Evolutionary conservation across 2,888 invertebrate species (phyloP).

Genomic region (Orthonevra nobilis): DNA sequence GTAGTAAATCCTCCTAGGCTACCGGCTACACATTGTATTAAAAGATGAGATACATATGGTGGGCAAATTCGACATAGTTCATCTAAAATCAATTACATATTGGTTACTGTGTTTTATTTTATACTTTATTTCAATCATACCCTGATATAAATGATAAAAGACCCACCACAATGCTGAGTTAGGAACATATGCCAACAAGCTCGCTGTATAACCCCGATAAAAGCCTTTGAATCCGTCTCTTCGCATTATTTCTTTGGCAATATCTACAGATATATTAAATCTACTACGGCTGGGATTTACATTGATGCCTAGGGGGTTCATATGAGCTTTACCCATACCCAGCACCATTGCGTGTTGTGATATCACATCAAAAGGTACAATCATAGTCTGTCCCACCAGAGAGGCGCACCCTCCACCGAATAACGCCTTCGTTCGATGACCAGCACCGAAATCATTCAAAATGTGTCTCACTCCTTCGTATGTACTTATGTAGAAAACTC

Average conservation of each 20-base stretch:
- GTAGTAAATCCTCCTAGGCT: slow-evolving; percentile 96
- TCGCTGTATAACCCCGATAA: slow-evolving; percentile 96
- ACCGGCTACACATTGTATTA: slow-evolving; percentile 94
- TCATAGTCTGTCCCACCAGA: slow-evolving; percentile 95
- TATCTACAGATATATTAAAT: slow-evolving; percentile 86
- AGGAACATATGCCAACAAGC: slow-evolving; percentile 95
- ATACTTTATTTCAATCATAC: slow-evolving; percentile 82
- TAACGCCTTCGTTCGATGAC: slow-evolving; percentile 84
- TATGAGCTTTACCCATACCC: slow-evolving; percentile 84
- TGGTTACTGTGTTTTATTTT: too few species aligned
- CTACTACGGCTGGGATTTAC: slow-evolving; percentile 84
- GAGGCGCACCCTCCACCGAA: slow-evolving; percentile 95
- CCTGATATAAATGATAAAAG: slow-evolving; percentile 95
- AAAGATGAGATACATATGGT: slow-evolving; percentile 88
- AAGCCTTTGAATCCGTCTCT: slow-evolving; percentile 93
- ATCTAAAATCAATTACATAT: slow-evolving; percentile 84
- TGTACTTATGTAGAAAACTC: slow-evolving; percentile 95
- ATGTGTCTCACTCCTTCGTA: slow-evolving; percentile 95
- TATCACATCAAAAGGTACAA: slow-evolving; percentile 97
- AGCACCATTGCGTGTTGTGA: slow-evolving; percentile 98
- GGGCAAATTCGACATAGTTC: slow-evolving; percentile 88
- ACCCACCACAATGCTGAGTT: slow-evolving; percentile 99
- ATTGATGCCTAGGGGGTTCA: slow-evolving; percentile 89
- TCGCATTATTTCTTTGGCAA: slow-evolving; percentile 88
- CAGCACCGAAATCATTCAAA: slow-evolving; percentile 82